Evolutionary conservation across 2,888 invertebrate genomes (phyloP).

Genomic region (Podotricha telesiphe): DNA sequence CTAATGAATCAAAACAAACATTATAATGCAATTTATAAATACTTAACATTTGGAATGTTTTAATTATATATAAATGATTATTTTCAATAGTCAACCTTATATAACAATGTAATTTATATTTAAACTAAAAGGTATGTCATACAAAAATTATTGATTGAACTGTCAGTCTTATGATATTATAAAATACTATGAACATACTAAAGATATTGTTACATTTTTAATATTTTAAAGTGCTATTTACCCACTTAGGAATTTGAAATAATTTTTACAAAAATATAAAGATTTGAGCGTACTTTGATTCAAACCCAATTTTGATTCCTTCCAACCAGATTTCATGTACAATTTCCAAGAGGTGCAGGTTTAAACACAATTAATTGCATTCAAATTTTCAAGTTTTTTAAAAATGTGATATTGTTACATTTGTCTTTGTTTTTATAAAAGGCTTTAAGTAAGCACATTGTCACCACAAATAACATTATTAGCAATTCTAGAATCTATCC

Average conservation of each 20-base stretch:
- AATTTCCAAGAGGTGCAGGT: too few species aligned
- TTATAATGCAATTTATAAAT: background rate
- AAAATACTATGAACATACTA: background rate
- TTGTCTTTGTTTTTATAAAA: conserved; percentile 57
- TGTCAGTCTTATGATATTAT: conserved; percentile 1
- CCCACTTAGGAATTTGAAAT: too few species aligned
- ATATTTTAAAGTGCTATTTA: too few species aligned
- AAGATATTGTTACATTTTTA: conserved; percentile 60
- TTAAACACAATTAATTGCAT: too few species aligned
- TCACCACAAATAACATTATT: conserved; percentile 74
- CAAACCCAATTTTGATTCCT: too few species aligned
- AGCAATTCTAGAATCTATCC: conserved; percentile 91
- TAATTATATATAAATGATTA: too few species aligned
- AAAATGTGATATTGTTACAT: conserved; percentile 74
- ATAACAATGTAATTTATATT: background rate
- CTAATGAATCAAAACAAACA: background rate
- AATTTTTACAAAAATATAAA: too few species aligned
- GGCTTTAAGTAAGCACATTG: conserved; percentile 78
- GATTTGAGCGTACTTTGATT: too few species aligned
- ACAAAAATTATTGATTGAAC: background rate
- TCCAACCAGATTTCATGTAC: too few species aligned
- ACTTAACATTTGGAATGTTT: background rate
- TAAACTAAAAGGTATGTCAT: background rate
- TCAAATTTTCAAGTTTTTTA: too few species aligned
- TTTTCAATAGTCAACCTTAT: background rate